These are phyloP conservation scores for Heliconius aoede DNA, from an alignment of 2,888 invertebrate species.

Conservation along the genomic window DNA sequence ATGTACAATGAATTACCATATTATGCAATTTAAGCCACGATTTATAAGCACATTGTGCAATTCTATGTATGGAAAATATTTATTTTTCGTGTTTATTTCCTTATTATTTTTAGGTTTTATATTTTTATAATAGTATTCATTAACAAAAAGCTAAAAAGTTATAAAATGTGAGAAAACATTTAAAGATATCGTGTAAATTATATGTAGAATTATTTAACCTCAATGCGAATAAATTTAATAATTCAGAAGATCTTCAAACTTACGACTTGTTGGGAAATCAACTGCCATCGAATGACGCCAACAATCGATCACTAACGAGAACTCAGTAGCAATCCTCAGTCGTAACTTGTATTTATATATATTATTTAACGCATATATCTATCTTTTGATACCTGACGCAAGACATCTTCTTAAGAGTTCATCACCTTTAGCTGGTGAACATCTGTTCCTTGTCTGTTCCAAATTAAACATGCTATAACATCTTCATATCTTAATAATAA, in stretches of 20 bases:
- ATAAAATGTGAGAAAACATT: no score
- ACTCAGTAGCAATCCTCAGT: conserved; percentile 47
- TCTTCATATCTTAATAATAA: no score
- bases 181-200: no score
- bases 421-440: no score
- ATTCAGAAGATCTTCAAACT: conserved; percentile 41
- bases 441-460: no score
- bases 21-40: conserved; percentile 70
- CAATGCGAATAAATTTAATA: conserved; percentile 18
- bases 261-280: conserved; percentile 57
- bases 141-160: no score
- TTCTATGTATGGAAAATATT: conserved; percentile 41
- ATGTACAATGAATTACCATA: conserved; percentile 71
- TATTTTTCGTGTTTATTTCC: conserved; percentile 25
- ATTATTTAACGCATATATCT: conserved; percentile 20
- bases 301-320: conserved; percentile 61
- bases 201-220: neutral
- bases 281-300: conserved; percentile 61
- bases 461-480: no score
- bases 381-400: conserved; percentile 11
- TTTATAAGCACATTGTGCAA: conserved; percentile 71
- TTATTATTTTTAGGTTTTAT: no score
- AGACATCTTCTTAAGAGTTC: neutral
- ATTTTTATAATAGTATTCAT: no score
- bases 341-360: neutral